Evolutionary conservation across 1,140 invertebrate genomes (phyloP).

Genomic region (Conus betulinus): DNA sequence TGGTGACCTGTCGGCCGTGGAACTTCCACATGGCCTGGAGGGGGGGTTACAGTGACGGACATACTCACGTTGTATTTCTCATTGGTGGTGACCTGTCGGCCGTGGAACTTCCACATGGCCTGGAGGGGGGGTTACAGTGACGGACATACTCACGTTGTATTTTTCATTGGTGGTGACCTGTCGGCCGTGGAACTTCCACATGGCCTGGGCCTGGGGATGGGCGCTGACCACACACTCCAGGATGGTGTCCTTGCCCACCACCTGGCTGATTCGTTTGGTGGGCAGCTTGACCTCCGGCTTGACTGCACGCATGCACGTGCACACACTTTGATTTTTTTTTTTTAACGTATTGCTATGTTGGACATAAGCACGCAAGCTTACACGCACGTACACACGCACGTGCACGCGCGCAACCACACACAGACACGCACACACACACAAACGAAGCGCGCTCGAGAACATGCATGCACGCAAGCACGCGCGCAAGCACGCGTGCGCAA

Average conservation of each 20-base stretch:
- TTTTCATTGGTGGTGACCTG: constrained; percentile 70
- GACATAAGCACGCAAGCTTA: neutral
- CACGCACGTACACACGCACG: neutral
- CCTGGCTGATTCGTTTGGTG: constrained; percentile 63
- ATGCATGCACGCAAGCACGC: too few relatives aligned
- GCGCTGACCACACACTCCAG: constrained; percentile 93
- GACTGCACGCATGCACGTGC: constrained; percentile 52
- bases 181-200: constrained; percentile 89
- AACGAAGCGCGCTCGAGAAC: too few relatives aligned
- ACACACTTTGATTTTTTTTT: neutral
- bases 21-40: constrained; percentile 91
- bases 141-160: constrained; percentile 78
- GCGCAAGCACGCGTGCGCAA: too few relatives aligned
- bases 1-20: constrained; percentile 78
- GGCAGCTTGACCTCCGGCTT: constrained; percentile 68
- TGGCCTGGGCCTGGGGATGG: constrained; percentile 88
- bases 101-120: constrained; percentile 89
- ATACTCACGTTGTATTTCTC: constrained; percentile 81
- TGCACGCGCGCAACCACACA: too few relatives aligned
- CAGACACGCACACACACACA: too few relatives aligned
- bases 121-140: constrained; percentile 77
- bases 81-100: constrained; percentile 74
- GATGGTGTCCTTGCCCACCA: constrained; percentile 75
- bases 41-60: too few relatives aligned
- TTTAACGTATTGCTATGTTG: too few relatives aligned